phyloP scores from a whole-genome alignment of 2,888 invertebrate species.

The Electrophaes corylata region DNA sequence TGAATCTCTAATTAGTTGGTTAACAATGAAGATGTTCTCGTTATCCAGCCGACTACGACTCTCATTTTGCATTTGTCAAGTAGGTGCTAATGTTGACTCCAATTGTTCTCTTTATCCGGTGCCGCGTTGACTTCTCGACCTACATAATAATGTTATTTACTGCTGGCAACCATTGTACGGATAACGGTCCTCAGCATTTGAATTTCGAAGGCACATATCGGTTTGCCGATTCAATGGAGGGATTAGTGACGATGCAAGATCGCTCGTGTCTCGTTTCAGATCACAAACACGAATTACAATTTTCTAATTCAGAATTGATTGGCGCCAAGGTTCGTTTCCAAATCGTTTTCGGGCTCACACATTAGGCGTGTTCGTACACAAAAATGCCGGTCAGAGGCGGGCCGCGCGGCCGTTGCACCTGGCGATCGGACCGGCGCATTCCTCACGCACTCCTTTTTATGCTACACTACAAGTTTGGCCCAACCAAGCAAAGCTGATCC shows the following conservation, averaged over 20 bases:
- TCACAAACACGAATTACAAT: slow-evolving; percentile 23
- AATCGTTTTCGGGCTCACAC: slow-evolving; percentile 63
- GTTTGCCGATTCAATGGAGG: slow-evolving; percentile 47
- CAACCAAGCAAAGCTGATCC: slow-evolving; percentile 63
- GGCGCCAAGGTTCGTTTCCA: slow-evolving; percentile 56
- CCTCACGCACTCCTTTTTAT: slow-evolving; percentile 83
- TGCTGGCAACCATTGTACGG: slow-evolving; percentile 68
- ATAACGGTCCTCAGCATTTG: slow-evolving; percentile 69
- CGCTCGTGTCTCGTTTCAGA: slow-evolving; percentile 29
- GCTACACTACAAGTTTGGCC: slow-evolving; percentile 69
- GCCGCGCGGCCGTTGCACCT: slow-evolving; percentile 80
- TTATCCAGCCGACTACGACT: slow-evolving; percentile 49
- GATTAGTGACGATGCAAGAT: slow-evolving; percentile 46
- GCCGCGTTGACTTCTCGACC: slow-evolving; percentile 70
- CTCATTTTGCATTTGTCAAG: slow-evolving; percentile 53
- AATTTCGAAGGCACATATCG: slow-evolving; percentile 57
- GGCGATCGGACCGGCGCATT: slow-evolving; percentile 75
- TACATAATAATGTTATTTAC: slow-evolving; percentile 74
- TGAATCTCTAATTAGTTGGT: slow-evolving; percentile 56
- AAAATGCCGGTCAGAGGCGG: slow-evolving; percentile 76
- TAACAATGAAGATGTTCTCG: slow-evolving; percentile 56
- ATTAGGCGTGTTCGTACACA: slow-evolving; percentile 69
- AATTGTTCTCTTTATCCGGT: slow-evolving; percentile 72
- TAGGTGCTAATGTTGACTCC: slow-evolving; percentile 66
- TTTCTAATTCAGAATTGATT: slow-evolving; percentile 39